Evolutionary conservation across 2,797 vertebrate genomes (phyloP).

Genomic region (Stomatorhinus walkeri): DNA sequence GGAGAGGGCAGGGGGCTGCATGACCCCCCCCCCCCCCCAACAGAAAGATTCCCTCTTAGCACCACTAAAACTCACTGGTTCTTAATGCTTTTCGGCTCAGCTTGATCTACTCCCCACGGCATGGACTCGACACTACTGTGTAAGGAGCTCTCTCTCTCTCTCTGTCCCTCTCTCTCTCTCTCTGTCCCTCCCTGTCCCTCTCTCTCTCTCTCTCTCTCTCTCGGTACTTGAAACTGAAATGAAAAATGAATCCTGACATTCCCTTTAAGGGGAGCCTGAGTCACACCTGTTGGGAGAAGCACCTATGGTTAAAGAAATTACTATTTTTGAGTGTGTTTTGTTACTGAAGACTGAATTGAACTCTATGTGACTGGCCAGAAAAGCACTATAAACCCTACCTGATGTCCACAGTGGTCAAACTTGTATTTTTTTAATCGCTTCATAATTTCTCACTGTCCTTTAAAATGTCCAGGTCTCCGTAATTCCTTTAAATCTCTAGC

Average conservation of each 20-base stretch:
- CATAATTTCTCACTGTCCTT: constrained; percentile 36
- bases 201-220: background rate
- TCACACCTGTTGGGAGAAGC: constrained; percentile 44
- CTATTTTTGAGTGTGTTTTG: constrained; percentile 50
- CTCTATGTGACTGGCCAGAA: constrained; percentile 28
- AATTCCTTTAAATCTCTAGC: constrained; percentile 36
- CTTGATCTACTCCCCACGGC: constrained; percentile 23
- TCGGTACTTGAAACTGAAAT: constrained; percentile 41
- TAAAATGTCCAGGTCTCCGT: constrained; percentile 26
- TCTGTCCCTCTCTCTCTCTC: background rate
- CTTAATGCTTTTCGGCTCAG: constrained; percentile 23
- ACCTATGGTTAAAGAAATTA: constrained; percentile 54
- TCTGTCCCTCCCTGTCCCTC: background rate
- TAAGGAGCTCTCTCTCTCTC: constrained; percentile 14
- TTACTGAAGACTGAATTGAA: constrained; percentile 32
- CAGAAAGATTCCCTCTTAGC: constrained; percentile 14
- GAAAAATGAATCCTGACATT: constrained; percentile 47
- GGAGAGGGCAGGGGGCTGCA: background rate
- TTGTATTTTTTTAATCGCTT: constrained; percentile 38
- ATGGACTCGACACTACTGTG: constrained; percentile 39
- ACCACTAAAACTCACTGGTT: constrained; percentile 22
- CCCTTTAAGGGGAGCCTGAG: constrained; percentile 45
- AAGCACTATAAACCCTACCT: constrained; percentile 34
- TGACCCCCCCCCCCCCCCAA: background rate
- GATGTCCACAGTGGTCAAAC: constrained; percentile 38